Evolutionary conservation across 2,888 invertebrate genomes (phyloP), one percentile per base, ranked within the genome.

Genomic region (Nemotelus nigrinus): DNA sequence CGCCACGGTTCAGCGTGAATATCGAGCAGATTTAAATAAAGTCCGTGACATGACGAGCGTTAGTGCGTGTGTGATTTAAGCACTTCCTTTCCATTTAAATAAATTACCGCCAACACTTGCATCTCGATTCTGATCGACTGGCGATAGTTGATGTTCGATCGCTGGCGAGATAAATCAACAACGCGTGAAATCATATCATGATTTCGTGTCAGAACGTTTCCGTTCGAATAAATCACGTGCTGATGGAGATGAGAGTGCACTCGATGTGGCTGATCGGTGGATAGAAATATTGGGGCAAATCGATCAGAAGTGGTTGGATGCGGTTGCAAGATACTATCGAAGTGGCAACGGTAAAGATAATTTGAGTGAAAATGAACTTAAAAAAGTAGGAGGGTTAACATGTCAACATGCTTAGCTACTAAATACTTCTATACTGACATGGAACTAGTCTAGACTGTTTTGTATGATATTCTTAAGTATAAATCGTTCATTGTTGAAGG

Each of bases 11-110:
- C 4, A n/a, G 74, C 48, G 47, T 48, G 43, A 70, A 70, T 47
- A 63, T 63, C 74, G 41, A 3, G 8, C 45, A 47, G 25, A 58
- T 57, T 72, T 57, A 58, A 57, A 58, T 72, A 58, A 57, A 58
- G 72, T 70, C 41, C 70, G 57, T 25, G 25, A 25, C 25, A 25
- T 25, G 72, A 58, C 58, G 72, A 45, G 67, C 67, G 60, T 44
- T 55, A 74, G 70, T 63, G 76, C 71, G 78, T 78, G 67, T 70
- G 77, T 79, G 79, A 79, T 79, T 79, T 79, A 79, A 79, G 63
- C 79, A 79, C 79, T 79, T 79, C 79, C 79, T 77, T 72, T 74
- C 60, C 72, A 77, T 79, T 79, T 79, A 79, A 79, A 79, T 79
- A 79, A 79, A 79, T 79, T 72, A 79, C 79, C 77, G 76, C 76